phyloP scores from a whole-genome alignment of 2,888 invertebrate species.

The Pediacus dermestoides region DNA sequence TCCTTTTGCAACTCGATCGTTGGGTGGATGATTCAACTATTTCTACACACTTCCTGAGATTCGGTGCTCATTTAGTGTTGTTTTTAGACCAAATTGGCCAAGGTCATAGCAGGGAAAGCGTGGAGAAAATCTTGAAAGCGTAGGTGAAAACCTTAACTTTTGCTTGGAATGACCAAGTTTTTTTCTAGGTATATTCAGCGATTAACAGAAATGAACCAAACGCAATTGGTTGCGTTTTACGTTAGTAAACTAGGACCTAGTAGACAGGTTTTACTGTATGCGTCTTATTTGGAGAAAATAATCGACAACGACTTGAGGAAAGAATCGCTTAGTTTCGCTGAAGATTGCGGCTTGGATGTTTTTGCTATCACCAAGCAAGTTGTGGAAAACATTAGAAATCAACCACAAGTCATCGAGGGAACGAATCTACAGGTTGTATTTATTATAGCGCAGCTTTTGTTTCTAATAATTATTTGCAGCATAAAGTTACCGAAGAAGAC shows the following conservation, averaged over 20 bases:
- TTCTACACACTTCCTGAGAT: constrained; percentile 65
- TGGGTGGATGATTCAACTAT: constrained; percentile 57
- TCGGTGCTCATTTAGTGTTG: constrained; percentile 80
- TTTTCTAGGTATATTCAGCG: constrained; percentile 59
- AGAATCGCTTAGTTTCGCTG: constrained; percentile 66
- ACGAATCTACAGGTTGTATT: constrained; percentile 42
- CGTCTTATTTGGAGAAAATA: constrained; percentile 67
- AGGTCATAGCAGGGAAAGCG: constrained; percentile 64
- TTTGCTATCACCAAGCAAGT: constrained; percentile 78
- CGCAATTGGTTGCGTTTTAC: constrained; percentile 80
- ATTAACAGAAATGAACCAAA: constrained; percentile 70
- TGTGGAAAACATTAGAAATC: constrained; percentile 69
- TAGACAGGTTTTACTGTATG: constrained; percentile 59
- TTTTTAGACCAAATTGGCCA: constrained; percentile 78
- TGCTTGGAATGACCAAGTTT: constrained; percentile 4
- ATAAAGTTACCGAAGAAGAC: constrained; percentile 62
- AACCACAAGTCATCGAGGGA: constrained; percentile 42
- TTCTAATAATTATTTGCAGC: constrained; percentile 31
- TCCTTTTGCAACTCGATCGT: constrained; percentile 67
- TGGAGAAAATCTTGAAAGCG: constrained; percentile 72
- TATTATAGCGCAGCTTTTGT: not conserved
- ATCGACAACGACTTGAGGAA: constrained; percentile 62
- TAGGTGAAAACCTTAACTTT: constrained; percentile 45
- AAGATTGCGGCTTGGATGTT: constrained; percentile 76
- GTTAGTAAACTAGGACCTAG: constrained; percentile 71